Base-by-base conservation (phyloP, 2,797 vertebrate genomes). In the Parotocinclus haroldoi region DNA sequence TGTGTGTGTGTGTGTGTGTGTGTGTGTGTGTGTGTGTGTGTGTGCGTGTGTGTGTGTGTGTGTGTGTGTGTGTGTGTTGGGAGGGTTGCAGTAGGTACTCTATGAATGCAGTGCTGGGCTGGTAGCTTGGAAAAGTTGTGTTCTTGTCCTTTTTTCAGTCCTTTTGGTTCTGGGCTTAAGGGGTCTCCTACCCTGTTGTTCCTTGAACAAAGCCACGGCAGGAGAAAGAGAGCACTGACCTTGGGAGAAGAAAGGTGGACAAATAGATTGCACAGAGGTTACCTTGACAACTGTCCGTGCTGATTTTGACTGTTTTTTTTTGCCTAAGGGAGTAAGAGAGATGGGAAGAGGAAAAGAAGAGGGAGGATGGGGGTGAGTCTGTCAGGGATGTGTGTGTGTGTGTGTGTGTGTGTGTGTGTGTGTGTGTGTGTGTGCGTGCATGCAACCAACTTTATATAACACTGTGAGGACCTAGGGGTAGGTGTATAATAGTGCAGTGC, bases 261-360 rank as follows among this genome's bases (percentile, higher is more conserved):
- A 94, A 93, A 93, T 92, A 93, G 90, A 94, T 93, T 93, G 92
- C 90, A 90, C 84, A 87, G 87, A 89, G 91, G 92, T 93, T 93
- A 92, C 93, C 92, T 93, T 94, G 93, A 93, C 92, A 93, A 93
- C 92, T 93, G 90, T 92, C 90, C 92, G 92, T 90, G 89, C 73
- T 82, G 84, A 80, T 82, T 78, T 72, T 75, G 69, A 42, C 78
- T 83, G 77, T 82, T 80, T 80, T 75, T 87, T 27, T 87, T 80
- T 82, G 76, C 74, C 69, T 76, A 77, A 69, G 70, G 69, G 63
- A 61, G 50, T 69, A 72, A 13, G 18, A 36, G 39, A 70, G 61
- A 61, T 61, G 55, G 61, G 44, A 57, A 40, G 54, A 36, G 36
- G 17, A 3, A 55, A 11, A 63, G 45, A 45, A 52, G 38, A 48